These are phyloP conservation scores for Prionailurus bengalensis DNA, from an alignment of 2,113 vertebrate species.

Conservation along the genomic window DNA sequence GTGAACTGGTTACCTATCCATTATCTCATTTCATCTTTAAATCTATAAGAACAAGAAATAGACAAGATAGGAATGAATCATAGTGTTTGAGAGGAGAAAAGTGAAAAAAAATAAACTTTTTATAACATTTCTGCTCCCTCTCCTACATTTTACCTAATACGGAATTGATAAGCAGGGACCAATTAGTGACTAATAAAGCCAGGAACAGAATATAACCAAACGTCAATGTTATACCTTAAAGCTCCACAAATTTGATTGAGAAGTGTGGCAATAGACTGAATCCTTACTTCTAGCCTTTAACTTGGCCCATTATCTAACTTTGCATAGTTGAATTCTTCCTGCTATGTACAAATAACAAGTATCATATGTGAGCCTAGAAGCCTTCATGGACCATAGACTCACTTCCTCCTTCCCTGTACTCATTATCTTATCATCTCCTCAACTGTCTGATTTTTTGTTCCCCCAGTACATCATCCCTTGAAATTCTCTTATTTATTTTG, in stretches of 20 bases:
- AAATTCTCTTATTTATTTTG: neutral
- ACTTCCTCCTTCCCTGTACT: rapidly evolving
- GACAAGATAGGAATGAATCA: neutral
- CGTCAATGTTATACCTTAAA: rapidly evolving
- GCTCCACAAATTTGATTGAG: neutral
- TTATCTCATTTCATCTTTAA: neutral
- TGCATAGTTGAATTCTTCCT: neutral
- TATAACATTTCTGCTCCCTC: neutral
- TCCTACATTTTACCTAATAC: neutral
- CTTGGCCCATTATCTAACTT: neutral
- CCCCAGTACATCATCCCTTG: neutral
- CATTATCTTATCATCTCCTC: neutral
- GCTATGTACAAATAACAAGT: neutral
- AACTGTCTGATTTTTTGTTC: neutral
- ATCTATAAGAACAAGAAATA: neutral
- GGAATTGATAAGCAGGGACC: neutral
- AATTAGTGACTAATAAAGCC: neutral
- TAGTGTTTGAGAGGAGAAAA: neutral
- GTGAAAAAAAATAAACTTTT: neutral
- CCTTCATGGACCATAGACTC: neutral
- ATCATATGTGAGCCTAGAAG: neutral
- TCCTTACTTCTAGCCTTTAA: neutral
- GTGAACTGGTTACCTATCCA: neutral
- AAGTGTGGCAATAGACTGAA: neutral
- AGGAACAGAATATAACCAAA: neutral